Evolutionary conservation across 1,140 invertebrate species (phyloP), one percentile per base, ranked within the genome.

Genomic region (Dolichoris vasculosae): DNA sequence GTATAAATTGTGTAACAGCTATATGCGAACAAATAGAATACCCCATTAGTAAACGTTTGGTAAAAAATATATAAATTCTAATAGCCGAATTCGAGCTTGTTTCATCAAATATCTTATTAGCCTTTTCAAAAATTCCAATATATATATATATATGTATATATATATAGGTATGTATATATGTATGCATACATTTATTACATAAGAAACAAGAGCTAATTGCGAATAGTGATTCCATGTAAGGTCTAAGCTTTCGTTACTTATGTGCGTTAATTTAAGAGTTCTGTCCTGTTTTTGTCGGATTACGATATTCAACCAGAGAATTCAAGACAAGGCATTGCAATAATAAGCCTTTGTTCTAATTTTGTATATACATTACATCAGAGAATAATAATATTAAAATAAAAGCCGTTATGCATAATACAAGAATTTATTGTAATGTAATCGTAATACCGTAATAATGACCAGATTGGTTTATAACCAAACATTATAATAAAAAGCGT

Each of bases 171-270:
- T n/a, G n/a, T n/a, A n/a, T n/a, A n/a, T n/a, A n/a, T n/a, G 23
- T 17, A 78, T 78, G 23, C 3, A 59, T 59, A 59, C 4, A n/a
- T 4, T 0, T 73, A 43, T 82, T 82, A 51, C 46, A 46, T 69
- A 82, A 82, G 32, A 35, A 59, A 59, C 64, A 38, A 75, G 69
- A 64, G 20, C 40, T 73, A 63, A 83, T 75, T 64, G 40, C 32
- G 6, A 76, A 83, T 35, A 46, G 55, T 63, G 71, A 26, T 0
- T 63, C 59, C 82, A 69, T 84, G 59, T 84, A 84, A 78, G 75
- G 82, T 63, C 75, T 78, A 84, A n/a, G 40, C 23, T 63, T 26
- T 43, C 63, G 63, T 84, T 83, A 83, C 38, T 59, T 82, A 82
- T 46, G 51, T 69, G 40, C 13, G 15, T 78, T 35, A 26, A n/a